Evolutionary conservation across 1,140 invertebrate genomes (phyloP), one percentile per base, ranked within the genome.

Genomic region (Zophobas atratus): DNA sequence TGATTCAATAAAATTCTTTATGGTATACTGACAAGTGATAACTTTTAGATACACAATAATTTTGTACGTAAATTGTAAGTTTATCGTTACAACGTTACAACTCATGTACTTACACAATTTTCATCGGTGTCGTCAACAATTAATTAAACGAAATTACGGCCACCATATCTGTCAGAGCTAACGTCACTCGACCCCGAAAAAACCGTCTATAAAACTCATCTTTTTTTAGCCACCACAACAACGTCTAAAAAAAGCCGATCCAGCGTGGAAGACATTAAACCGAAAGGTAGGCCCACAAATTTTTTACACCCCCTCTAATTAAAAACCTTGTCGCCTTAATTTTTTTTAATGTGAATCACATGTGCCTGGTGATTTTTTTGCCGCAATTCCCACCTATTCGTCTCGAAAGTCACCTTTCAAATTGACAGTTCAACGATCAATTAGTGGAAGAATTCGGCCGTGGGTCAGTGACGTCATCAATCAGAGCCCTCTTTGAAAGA

Each of bases 391-490:
- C 53, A 20, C 20, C 20, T 20, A 20, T 20, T 20, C 20, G 20
- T 20, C 20, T 20, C 43, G 43, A 46, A 4, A 46, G 43, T 46
- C 43, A 60, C 56, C 56, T 60, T 20, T 60, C 56, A 39, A 2
- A 60, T 60, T 60, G 56, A 33, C 36, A 35, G 56, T 60, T 39
- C 56, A 48, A 70, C 41, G 67, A 70, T 70, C 46, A 70, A 70
- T 70, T 70, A 70, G 67, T 70, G 46, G 32, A 70, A 3, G 8
- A 67, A n/a, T 8, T 4, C n/a, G 35, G 35, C 36, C 60, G 41
- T 8, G 60, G 67, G 67, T 70, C 67, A 70, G 41, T 70, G 67
- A 49, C 46, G 67, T 70, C 67, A 70, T 70, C 67, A 70, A 70
- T 70, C 67, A 70, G 46, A 49, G 43, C 41, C 3, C 32, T 48